phyloP scores from a whole-genome alignment of 2,797 vertebrate genomes.

The Molossus alvarezi region DNA sequence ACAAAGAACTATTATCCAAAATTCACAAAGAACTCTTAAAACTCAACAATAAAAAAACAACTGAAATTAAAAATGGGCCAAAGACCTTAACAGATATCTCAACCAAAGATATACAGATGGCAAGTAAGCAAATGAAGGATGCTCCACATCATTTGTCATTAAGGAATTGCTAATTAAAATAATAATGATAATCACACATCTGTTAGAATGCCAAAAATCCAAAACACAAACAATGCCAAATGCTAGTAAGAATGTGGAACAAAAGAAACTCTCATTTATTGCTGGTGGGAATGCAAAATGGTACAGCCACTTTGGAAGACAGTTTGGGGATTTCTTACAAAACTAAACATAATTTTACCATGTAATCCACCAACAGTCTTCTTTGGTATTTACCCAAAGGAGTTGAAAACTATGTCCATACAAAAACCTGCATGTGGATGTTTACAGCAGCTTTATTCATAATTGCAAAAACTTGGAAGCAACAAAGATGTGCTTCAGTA shows the following conservation, averaged over 20 bases:
- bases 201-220: background rate
- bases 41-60: background rate
- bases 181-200: background rate
- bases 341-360: background rate
- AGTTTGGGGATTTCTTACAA: background rate
- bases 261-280: background rate
- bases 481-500: background rate
- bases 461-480: background rate
- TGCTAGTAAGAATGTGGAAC: background rate
- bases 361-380: background rate
- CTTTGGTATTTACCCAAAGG: background rate
- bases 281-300: background rate
- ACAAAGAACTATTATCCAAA: slow-evolving; percentile 4
- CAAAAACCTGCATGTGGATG: background rate
- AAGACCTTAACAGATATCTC: background rate
- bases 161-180: slow-evolving; percentile 1
- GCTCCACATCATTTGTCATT: background rate
- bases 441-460: background rate
- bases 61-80: background rate
- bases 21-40: slow-evolving; percentile 24
- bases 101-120: background rate
- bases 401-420: background rate
- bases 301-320: background rate
- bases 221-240: background rate
- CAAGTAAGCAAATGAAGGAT: background rate